Evolutionary conservation across 1,140 invertebrate genomes (phyloP).

Genomic region (Metopolophium dirhodum): DNA sequence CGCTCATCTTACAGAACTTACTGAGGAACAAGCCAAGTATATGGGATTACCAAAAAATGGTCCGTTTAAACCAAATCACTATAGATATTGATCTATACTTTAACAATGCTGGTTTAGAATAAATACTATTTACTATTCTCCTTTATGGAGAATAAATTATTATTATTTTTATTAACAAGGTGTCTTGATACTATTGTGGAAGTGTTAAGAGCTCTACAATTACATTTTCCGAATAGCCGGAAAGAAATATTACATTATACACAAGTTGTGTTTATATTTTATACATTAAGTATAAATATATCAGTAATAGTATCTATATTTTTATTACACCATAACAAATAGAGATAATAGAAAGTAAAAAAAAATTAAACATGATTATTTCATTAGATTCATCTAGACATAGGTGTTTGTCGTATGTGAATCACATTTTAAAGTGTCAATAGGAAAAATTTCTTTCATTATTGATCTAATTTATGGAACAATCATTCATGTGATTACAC

Average conservation of each 20-base stretch:
- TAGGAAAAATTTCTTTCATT: background rate
- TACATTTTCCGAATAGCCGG: background rate
- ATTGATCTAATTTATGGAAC: background rate
- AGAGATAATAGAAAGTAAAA: background rate
- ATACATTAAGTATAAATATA: background rate
- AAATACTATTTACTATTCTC: background rate
- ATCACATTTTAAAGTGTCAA: background rate
- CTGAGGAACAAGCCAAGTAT: conserved; percentile 97
- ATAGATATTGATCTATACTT: conserved; percentile 73
- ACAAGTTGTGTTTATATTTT: background rate
- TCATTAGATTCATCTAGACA: background rate
- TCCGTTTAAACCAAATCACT: conserved; percentile 98
- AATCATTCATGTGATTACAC: too few species aligned
- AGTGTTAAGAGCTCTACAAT: background rate
- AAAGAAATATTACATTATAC: background rate
- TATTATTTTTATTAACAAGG: background rate
- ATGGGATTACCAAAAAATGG: conserved; percentile 96
- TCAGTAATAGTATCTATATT: background rate
- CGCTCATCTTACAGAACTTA: conserved; percentile 93
- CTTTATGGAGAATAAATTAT: background rate
- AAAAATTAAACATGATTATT: background rate
- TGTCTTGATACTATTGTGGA: background rate
- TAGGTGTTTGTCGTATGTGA: background rate
- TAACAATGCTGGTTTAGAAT: background rate
- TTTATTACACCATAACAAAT: background rate